Evolutionary conservation across 2,888 invertebrate genomes (phyloP), one percentile per base, ranked within the genome.

Genomic region (Eristalinus sepulchralis): DNA sequence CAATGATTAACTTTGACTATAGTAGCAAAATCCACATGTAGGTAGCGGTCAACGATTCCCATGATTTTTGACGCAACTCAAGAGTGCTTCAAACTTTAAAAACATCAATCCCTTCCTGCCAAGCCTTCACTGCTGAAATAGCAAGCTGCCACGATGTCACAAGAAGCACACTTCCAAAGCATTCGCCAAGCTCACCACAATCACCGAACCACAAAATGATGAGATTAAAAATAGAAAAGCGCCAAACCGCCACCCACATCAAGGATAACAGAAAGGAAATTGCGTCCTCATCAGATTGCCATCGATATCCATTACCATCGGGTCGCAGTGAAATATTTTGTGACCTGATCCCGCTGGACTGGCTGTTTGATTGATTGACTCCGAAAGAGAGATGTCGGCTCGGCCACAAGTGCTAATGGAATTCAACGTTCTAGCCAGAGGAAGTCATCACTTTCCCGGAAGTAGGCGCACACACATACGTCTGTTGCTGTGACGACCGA

Each of bases 381-480:
- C 13, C 24, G 22, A 57, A 57, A 4, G 57, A 24, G 39, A 47
- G 39, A 47, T 8, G 47, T 47, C 17, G 17, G 47, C 17, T 17
- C 57, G 57, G 57, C 57, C 57, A 57, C 57, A 57, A 57, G 24
- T 57, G 57, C 47, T 47, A 47, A 47, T 47, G 47, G 47, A 47
- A 47, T 17, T 47, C 47, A 47, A 47, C 17, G 47, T 2, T 47
- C 47, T 17, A 47, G 47, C 47, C 3, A 47, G 17, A 17, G 47
- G 47, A 47, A 47, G 47, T 20, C 47, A 47, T 47, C 47, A 17
- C 8, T 47, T 8, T 5, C 47, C 47, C 8, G 47, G 47, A 47
- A n/a, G n/a, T 47, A 6, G 47, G 47, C 47, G 17, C 47, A 6
- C 47, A 17, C 47, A 47, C 17, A 47, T 34, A 8, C 47, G 17